Conservation (phyloP, 2,888 invertebrate genomes). For the Xylophagus ater region DNA sequence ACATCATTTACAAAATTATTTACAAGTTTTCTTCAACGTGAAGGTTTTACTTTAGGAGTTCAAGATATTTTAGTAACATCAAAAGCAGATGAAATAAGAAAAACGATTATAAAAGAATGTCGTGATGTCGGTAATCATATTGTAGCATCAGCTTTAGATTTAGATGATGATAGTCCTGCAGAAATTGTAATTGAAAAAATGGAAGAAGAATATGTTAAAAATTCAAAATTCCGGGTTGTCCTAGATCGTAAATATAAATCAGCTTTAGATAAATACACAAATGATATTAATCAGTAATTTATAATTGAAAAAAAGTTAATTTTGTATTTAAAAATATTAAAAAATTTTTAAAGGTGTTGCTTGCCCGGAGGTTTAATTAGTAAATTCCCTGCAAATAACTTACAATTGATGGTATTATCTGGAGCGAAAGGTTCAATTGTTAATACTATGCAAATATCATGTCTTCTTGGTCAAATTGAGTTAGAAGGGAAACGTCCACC, state of each 20-base stretch:
- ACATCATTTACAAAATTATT: slow-evolving; percentile 89
- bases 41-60: slow-evolving; percentile 91
- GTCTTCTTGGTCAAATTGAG: slow-evolving; percentile 94
- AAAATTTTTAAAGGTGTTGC: slow-evolving; percentile 47
- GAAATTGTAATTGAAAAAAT: slow-evolving; percentile 53
- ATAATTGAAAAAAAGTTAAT: background rate
- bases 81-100: slow-evolving; percentile 61
- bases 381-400: slow-evolving; percentile 86
- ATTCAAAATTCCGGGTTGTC: slow-evolving; percentile 66
- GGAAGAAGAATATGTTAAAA: slow-evolving; percentile 56
- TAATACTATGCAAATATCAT: slow-evolving; percentile 97
- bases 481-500: slow-evolving; percentile 96
- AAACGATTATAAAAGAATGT: slow-evolving; percentile 53
- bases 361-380: slow-evolving; percentile 74
- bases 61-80: slow-evolving; percentile 79
- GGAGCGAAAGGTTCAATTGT: slow-evolving; percentile 99
- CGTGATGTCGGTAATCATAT: slow-evolving; percentile 49
- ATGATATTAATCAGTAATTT: slow-evolving; percentile 71
- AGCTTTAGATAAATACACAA: slow-evolving; percentile 70
- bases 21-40: slow-evolving; percentile 75
- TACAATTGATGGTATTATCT: slow-evolving; percentile 97
- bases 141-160: slow-evolving; percentile 57
- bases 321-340: background rate
- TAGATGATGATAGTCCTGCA: slow-evolving; percentile 47
- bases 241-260: slow-evolving; percentile 76